Percentiles rank a stretch among this genome's conserved stretches.
phyloP scores from a whole-genome alignment of 1,140 invertebrate genomes.

The Phthorimaea operculella region DNA sequence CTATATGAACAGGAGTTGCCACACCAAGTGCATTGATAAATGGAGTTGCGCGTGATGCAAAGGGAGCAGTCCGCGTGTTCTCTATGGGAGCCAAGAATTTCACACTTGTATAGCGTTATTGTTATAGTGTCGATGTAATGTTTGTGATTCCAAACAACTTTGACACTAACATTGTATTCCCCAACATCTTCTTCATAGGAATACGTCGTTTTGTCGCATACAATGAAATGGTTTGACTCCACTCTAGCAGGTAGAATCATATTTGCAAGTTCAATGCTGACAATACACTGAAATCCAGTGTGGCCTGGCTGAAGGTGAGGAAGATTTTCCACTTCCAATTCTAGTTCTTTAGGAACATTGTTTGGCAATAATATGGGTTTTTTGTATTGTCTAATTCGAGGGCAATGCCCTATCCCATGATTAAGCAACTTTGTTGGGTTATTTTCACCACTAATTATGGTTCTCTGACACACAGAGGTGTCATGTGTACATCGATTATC shows the following conservation, averaged over 20 bases:
- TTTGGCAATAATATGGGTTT: conserved; percentile 84
- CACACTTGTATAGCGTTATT: conserved; percentile 94
- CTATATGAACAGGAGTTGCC: conserved; percentile 86
- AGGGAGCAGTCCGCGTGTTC: conserved; percentile 94
- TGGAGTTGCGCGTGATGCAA: conserved; percentile 87
- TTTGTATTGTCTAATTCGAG: conserved; percentile 76
- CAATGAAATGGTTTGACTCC: conserved; percentile 82
- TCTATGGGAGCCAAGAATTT: conserved; percentile 89
- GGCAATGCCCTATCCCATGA: conserved; percentile 83
- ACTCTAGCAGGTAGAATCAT: conserved; percentile 88
- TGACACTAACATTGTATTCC: conserved; percentile 89
- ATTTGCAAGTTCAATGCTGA: conserved; percentile 90
- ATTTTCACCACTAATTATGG: conserved; percentile 86
- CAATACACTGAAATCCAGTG: conserved; percentile 90
- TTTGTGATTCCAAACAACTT: conserved; percentile 92
- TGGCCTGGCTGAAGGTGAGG: conserved; percentile 87
- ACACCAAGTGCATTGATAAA: conserved; percentile 95
- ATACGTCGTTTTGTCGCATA: conserved; percentile 92
- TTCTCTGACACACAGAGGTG: conserved; percentile 80
- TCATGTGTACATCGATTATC: conserved; percentile 95
- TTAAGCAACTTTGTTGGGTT: conserved; percentile 78
- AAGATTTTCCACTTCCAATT: conserved; percentile 89
- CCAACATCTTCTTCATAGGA: conserved; percentile 88
- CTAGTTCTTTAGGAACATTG: conserved; percentile 88
- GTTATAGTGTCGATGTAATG: conserved; percentile 91